phyloP scores from a whole-genome alignment of 2,113 vertebrate genomes.

The Orientallactaga bullata region DNA sequence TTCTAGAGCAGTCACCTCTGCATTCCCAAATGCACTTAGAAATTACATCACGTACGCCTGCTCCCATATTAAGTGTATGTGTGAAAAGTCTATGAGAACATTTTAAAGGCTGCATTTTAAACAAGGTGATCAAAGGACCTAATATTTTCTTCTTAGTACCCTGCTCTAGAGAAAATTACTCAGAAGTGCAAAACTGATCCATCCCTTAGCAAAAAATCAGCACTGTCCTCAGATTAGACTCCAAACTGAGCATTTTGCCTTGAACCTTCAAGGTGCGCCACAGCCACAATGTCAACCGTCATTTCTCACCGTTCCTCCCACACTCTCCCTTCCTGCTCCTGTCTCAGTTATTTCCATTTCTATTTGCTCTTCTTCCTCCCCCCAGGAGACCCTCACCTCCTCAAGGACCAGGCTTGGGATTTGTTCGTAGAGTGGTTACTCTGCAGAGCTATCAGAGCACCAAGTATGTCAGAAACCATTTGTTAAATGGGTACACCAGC shows the following conservation, averaged over 20 bases:
- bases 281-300: not conserved
- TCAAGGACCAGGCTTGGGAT: not conserved
- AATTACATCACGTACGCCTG: not conserved
- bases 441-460: not conserved
- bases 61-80: not conserved
- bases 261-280: not conserved
- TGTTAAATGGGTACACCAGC: not conserved
- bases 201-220: conserved; percentile 11
- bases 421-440: not conserved
- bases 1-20: not conserved
- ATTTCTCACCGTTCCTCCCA: not conserved
- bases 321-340: not conserved
- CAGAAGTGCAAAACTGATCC: not conserved
- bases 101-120: not conserved
- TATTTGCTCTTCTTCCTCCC: not conserved
- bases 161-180: conserved; percentile 24
- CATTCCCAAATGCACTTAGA: not conserved
- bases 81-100: not conserved
- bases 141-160: conserved; percentile 26
- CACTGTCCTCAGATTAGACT: not conserved
- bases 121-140: conserved; percentile 1
- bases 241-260: not conserved
- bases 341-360: not conserved
- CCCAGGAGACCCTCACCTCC: not conserved
- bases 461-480: not conserved